Conservation (phyloP, 2,797 vertebrate genomes). For the Hydrocynus forskahlii region DNA sequence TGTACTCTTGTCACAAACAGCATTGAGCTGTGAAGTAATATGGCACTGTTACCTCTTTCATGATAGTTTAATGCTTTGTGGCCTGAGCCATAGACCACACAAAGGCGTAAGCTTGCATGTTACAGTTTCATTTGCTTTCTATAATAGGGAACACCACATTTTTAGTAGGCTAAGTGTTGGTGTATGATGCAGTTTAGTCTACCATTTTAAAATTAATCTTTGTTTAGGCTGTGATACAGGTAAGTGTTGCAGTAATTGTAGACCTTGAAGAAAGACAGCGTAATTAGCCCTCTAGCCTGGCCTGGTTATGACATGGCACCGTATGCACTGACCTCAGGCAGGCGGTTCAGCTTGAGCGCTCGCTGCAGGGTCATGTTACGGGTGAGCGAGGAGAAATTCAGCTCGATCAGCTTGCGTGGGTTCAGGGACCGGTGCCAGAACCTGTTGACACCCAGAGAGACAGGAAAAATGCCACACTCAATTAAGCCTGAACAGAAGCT, state of each 20-base stretch:
- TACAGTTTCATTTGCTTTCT: not conserved
- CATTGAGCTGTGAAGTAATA: not conserved
- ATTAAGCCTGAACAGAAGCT: conserved; percentile 11
- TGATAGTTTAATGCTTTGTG: not conserved
- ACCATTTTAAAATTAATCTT: not conserved
- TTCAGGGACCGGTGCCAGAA: conserved; percentile 92
- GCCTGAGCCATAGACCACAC: not conserved
- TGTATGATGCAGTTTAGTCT: not conserved
- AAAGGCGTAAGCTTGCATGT: not conserved
- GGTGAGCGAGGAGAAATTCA: conserved; percentile 88
- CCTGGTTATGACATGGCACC: conserved; percentile 62
- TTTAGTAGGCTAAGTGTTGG: not conserved
- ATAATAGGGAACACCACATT: not conserved
- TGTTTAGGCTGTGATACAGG: not conserved
- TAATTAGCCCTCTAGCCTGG: not conserved
- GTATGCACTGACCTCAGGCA: conserved; percentile 83
- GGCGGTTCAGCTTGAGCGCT: conserved; percentile 87
- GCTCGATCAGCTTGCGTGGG: conserved; percentile 88
- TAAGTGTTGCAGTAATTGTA: not conserved
- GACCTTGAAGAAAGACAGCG: not conserved
- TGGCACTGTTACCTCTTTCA: not conserved
- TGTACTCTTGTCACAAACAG: not conserved
- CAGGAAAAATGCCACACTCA: not conserved
- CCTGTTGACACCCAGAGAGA: conserved; percentile 68
- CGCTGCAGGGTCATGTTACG: conserved; percentile 89